Evolutionary conservation across 2,797 vertebrate species (phyloP).

Genomic region (Synaphobranchus kaupii): DNA sequence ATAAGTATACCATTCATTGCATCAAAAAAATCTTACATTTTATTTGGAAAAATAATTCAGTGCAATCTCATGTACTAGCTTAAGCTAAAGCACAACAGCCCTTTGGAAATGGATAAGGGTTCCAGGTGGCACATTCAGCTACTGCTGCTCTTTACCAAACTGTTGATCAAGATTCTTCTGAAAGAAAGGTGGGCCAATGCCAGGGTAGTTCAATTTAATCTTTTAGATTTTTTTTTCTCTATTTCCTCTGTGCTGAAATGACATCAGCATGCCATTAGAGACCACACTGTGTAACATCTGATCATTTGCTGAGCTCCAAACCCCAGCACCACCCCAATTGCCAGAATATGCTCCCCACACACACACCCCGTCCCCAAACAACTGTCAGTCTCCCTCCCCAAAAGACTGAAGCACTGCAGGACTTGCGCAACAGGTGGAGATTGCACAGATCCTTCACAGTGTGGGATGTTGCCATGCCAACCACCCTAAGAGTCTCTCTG

Average conservation of each 20-base stretch:
- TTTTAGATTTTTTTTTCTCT: background rate
- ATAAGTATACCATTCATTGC: no score
- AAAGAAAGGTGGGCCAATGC: background rate
- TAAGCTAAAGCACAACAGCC: background rate
- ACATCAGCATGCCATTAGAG: background rate
- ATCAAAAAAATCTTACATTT: no score
- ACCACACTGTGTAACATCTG: background rate
- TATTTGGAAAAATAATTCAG: no score
- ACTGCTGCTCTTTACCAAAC: background rate
- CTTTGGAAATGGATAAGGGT: background rate
- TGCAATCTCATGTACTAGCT: no score
- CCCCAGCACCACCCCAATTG: background rate
- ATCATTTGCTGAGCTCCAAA: background rate
- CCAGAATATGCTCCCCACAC: no score
- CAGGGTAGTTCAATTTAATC: background rate
- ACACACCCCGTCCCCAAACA: background rate
- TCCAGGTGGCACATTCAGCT: background rate
- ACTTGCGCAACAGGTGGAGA: constrained; percentile 27
- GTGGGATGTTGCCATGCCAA: constrained; percentile 34
- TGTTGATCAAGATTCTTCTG: background rate
- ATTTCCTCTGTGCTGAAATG: background rate
- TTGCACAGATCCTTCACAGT: constrained; percentile 12
- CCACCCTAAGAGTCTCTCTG: background rate
- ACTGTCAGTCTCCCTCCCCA: background rate
- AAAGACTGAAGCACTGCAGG: background rate